These are phyloP conservation scores for Sander lucioperca DNA, from an alignment of 2,113 vertebrate genomes.

Conservation along the genomic window DNA sequence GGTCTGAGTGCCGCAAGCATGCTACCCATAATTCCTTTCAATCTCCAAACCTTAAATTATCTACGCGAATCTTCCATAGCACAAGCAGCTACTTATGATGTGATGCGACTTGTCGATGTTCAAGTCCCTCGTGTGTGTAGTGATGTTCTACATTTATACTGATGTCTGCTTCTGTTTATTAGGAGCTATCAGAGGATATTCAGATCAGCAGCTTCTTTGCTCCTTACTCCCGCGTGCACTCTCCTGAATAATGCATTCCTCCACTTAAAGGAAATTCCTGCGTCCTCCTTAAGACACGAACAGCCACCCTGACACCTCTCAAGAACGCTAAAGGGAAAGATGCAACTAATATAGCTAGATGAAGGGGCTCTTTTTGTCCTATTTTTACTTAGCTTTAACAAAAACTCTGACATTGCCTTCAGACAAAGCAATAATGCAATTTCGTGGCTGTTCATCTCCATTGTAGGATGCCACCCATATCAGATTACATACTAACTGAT, in stretches of 20 bases:
- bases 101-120: slow-evolving; percentile 23
- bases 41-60: slow-evolving; percentile 58
- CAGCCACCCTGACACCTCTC: slow-evolving; percentile 15
- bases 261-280: slow-evolving; percentile 43
- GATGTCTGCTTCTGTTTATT: slow-evolving; percentile 57
- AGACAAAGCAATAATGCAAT: neutral
- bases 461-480: neutral
- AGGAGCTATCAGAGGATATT: slow-evolving; percentile 53
- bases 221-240: slow-evolving; percentile 31
- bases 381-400: neutral
- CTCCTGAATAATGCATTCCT: slow-evolving; percentile 65
- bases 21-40: slow-evolving; percentile 46
- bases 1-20: slow-evolving; percentile 18
- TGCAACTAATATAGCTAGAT: neutral
- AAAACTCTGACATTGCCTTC: slow-evolving; percentile 17
- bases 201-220: slow-evolving; percentile 50
- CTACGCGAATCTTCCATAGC: slow-evolving; percentile 16
- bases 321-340: neutral
- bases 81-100: slow-evolving; percentile 45
- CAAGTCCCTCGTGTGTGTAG: slow-evolving; percentile 6
- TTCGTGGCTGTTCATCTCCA: neutral
- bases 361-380: neutral
- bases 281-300: slow-evolving; percentile 32
- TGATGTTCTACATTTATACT: slow-evolving; percentile 57
- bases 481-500: neutral